Conservation (phyloP, 1,140 invertebrate genomes). For the Trypoxylus dichotomus region DNA sequence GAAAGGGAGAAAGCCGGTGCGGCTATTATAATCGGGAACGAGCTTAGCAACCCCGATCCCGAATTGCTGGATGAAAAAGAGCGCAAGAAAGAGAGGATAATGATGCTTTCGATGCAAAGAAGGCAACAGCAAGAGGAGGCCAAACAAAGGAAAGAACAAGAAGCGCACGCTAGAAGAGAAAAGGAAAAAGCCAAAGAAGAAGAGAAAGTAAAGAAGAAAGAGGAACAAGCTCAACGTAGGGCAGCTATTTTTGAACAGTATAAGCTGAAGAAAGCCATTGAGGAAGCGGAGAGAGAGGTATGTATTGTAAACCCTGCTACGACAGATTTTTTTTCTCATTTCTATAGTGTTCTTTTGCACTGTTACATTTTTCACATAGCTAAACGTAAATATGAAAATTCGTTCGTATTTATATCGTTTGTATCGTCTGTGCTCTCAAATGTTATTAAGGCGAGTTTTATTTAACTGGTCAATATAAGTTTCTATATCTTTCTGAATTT, state of each 20-base stretch:
- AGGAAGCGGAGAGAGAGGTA: slow-evolving; percentile 89
- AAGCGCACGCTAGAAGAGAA: slow-evolving; percentile 75
- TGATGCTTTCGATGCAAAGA: slow-evolving; percentile 82
- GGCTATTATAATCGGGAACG: slow-evolving; percentile 69
- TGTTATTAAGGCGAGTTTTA: too few species aligned
- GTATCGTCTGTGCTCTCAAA: too few species aligned
- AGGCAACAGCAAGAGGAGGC: slow-evolving; percentile 87
- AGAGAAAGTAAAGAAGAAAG: slow-evolving; percentile 81
- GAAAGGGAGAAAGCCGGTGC: slow-evolving; percentile 52
- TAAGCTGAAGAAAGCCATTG: slow-evolving; percentile 90
- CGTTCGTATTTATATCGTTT: too few species aligned
- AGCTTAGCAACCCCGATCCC: slow-evolving; percentile 70
- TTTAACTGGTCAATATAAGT: too few species aligned
- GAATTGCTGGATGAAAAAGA: slow-evolving; percentile 86
- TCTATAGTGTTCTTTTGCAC: too few species aligned
- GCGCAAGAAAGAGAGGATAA: slow-evolving; percentile 84
- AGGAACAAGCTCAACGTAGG: slow-evolving; percentile 84
- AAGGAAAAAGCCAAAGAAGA: slow-evolving; percentile 84
- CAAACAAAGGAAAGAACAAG: slow-evolving; percentile 80
- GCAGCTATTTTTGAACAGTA: slow-evolving; percentile 91
- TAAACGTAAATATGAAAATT: too few species aligned
- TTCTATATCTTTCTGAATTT: too few species aligned
- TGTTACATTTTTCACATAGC: too few species aligned
- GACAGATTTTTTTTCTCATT: too few species aligned
- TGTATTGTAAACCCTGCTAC: too few species aligned